Percentiles rank a stretch among this genome's conserved stretches.
These are phyloP conservation scores for Drosophila pandora DNA, from an alignment of 1,140 invertebrate species.

Conservation along the genomic window DNA sequence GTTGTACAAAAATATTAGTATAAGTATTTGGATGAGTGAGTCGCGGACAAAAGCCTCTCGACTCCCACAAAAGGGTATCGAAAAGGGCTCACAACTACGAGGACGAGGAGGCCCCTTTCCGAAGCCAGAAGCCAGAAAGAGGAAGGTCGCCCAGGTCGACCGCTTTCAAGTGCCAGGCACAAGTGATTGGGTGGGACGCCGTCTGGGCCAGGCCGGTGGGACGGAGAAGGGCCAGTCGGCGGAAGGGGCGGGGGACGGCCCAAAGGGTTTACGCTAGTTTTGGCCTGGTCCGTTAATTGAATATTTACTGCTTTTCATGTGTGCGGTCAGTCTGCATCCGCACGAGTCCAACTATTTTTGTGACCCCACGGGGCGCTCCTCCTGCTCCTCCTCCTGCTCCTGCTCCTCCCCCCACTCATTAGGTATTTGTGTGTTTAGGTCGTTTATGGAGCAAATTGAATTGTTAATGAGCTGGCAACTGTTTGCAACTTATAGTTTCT, in stretches of 20 bases:
- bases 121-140: background rate
- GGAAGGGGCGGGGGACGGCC: background rate
- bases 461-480: conserved; percentile 80
- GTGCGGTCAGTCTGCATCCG: conserved; percentile 38
- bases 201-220: conserved; percentile 13
- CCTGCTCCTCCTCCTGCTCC: background rate
- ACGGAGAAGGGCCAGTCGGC: background rate
- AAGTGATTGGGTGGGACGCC: conserved; percentile 29
- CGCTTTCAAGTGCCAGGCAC: conserved; percentile 49
- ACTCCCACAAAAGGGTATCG: background rate
- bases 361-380: background rate
- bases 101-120: background rate
- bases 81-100: conserved; percentile 14
- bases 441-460: conserved; percentile 80
- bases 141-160: background rate
- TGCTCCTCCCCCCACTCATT: background rate
- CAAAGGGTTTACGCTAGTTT: conserved; percentile 65
- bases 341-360: conserved; percentile 27
- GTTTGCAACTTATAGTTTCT: conserved; percentile 67
- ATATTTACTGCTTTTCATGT: conserved; percentile 72
- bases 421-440: conserved; percentile 70
- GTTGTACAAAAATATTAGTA: too few species aligned
- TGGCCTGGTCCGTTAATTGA: conserved; percentile 65
- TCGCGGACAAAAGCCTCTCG: too few species aligned
- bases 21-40: too few species aligned